phyloP scores from a whole-genome alignment of 2,797 vertebrate species.

The Sebastolobus altivelis region DNA sequence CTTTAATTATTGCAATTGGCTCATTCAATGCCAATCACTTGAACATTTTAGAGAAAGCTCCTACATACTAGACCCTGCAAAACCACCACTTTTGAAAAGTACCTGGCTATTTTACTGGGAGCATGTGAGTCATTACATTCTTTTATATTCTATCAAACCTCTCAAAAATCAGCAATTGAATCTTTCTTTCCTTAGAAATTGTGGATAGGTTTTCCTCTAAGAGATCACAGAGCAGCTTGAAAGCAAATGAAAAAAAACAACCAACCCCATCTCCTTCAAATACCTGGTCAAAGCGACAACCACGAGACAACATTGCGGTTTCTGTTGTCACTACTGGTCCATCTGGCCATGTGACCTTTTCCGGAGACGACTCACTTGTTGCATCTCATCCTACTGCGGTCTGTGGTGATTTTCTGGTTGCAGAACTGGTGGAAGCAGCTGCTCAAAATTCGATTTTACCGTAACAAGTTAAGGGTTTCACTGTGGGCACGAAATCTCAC shows the following conservation, averaged over 20 bases:
- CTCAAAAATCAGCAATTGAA: background rate
- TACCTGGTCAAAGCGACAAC: background rate
- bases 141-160: background rate
- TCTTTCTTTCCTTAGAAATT: background rate
- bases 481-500: background rate
- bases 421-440: background rate
- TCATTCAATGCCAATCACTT: background rate
- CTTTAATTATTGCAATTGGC: background rate
- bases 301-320: background rate
- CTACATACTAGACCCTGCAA: background rate
- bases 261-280: background rate
- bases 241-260: background rate
- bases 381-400: slow-evolving; percentile 3
- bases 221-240: background rate
- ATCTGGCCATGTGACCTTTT: slow-evolving; percentile 20
- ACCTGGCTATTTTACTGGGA: background rate
- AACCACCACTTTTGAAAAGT: background rate
- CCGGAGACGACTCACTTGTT: slow-evolving; percentile 13
- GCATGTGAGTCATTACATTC: background rate
- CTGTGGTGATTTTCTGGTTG: background rate
- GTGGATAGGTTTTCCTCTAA: background rate
- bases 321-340: slow-evolving; percentile 28
- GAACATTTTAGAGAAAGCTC: background rate
- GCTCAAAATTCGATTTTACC: slow-evolving; percentile 1
- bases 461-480: background rate